Base-by-base conservation (phyloP, 2,888 invertebrate species). In the Machimus rusticus region DNA sequence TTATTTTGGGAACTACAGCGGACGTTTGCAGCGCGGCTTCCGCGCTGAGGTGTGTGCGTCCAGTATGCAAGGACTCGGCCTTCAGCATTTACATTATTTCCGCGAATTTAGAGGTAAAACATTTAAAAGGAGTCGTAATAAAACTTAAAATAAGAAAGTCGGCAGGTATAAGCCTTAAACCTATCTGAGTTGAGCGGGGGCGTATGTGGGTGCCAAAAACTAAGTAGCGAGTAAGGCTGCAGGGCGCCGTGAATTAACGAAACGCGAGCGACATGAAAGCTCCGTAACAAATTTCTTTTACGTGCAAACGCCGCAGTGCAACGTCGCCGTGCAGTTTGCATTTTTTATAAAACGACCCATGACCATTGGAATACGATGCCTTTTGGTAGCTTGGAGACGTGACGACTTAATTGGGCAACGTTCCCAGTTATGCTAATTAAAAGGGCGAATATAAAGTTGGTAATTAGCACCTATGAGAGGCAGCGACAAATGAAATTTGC, bases 331-430 rank as follows among this genome's bases (percentile, higher is more conserved):
- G 19, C 19, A 23, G 19, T n/a, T 23, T 79, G 46, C 51, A 28
- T 79, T 79, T 79, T 46, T 79, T n/a, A 31, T 14, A 79, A 51
- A 79, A 79, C 51, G 31, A 19, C 28, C 79, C 39, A 28, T 51
- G 79, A 51, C 79, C 79, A 39, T 46, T 79, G 79, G 79, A 76
- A 79, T 51, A 79, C 51, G 79, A 79, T 79, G 46, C 79, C 79
- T 79, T 79, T 79, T 51, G 51, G 16, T 79, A 51, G 79, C 16
- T 46, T 39, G 23, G 74, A 74, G 84, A 84, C 66, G 66, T 84
- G 84, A 84, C 74, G 84, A 84, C 28, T 84, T 84, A 84, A 84
- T 84, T 84, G 37, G 84, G 74, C 16, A 84, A 84, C 84, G 84
- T 23, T 84, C 74, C 39, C 43, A 84, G 74, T 84, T 74, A 84